phyloP scores from a whole-genome alignment of 2,888 invertebrate species.

The Spilarctia lutea region DNA sequence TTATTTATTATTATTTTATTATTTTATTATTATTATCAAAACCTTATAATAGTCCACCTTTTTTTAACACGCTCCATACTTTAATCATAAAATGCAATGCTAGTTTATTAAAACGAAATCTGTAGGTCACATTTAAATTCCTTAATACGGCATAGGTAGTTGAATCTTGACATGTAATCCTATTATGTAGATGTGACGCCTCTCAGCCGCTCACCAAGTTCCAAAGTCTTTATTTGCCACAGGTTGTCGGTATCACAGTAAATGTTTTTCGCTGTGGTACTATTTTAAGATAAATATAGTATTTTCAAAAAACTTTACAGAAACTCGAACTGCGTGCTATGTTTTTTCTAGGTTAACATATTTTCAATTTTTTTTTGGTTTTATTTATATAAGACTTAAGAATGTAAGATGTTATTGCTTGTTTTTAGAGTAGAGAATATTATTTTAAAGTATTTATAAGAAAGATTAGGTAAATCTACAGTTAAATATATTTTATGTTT shows the following conservation, averaged over 20 bases:
- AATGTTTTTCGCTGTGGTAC: slow-evolving; percentile 18
- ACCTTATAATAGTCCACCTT: too few species aligned
- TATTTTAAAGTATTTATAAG: too few species aligned
- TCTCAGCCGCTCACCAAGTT: slow-evolving; percentile 25
- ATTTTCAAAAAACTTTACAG: neutral
- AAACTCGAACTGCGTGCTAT: too few species aligned
- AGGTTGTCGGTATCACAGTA: slow-evolving; percentile 42
- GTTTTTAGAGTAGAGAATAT: too few species aligned
- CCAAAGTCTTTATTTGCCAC: slow-evolving; percentile 14
- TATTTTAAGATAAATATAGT: neutral
- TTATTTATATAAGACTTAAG: too few species aligned
- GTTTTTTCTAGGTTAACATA: too few species aligned
- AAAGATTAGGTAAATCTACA: too few species aligned
- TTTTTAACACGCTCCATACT: neutral
- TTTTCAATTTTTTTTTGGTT: too few species aligned
- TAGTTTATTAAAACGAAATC: slow-evolving; percentile 30
- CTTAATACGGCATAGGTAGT: slow-evolving; percentile 47
- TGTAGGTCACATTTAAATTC: slow-evolving; percentile 32
- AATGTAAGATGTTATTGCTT: too few species aligned
- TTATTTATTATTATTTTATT: too few species aligned
- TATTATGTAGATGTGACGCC: slow-evolving; percentile 45
- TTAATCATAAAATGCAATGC: neutral
- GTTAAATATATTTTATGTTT: too few species aligned
- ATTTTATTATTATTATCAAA: too few species aligned
- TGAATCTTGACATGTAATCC: slow-evolving; percentile 36